Evolutionary conservation across 1,140 invertebrate genomes (phyloP).

Genomic region (Achatina immaculata): DNA sequence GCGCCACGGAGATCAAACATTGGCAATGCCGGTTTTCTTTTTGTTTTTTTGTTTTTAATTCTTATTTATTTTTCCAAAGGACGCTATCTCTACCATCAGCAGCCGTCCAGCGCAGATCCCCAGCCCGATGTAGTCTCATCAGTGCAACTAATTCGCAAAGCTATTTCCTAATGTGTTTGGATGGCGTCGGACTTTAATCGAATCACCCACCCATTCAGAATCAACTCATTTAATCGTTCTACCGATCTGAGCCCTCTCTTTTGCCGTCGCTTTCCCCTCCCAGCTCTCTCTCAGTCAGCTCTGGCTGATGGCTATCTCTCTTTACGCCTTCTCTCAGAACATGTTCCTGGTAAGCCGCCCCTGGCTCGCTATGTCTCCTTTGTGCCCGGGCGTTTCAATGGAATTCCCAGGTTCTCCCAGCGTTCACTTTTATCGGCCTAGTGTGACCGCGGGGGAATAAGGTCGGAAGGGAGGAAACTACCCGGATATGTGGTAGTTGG

Average conservation of each 20-base stretch:
- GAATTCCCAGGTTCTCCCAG: background rate
- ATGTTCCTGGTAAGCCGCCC: background rate
- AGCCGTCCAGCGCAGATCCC: background rate
- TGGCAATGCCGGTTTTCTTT: background rate
- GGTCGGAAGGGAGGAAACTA: background rate
- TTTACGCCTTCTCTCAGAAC: background rate
- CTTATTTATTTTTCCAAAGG: slow-evolving; percentile 15
- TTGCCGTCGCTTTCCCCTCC: background rate
- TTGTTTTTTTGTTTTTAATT: background rate
- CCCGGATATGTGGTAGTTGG: background rate
- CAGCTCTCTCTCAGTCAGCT: background rate
- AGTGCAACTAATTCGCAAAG: slow-evolving; percentile 33
- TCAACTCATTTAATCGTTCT: slow-evolving; percentile 29
- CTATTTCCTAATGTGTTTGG: slow-evolving; percentile 37
- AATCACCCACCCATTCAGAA: slow-evolving; percentile 28
- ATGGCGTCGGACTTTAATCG: slow-evolving; percentile 13
- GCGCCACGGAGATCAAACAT: background rate
- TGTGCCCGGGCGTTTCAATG: slow-evolving; percentile 7
- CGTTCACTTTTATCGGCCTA: slow-evolving; percentile 2
- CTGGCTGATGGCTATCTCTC: slow-evolving; percentile 23
- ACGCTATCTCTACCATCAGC: background rate
- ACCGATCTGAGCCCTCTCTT: background rate
- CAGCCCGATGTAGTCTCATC: slow-evolving; percentile 13
- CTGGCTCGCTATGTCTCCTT: background rate
- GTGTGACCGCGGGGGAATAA: slow-evolving; percentile 7